These are phyloP conservation scores for Choristoneura fumiferana DNA, from an alignment of 1,140 invertebrate genomes.

Conservation along the genomic window DNA sequence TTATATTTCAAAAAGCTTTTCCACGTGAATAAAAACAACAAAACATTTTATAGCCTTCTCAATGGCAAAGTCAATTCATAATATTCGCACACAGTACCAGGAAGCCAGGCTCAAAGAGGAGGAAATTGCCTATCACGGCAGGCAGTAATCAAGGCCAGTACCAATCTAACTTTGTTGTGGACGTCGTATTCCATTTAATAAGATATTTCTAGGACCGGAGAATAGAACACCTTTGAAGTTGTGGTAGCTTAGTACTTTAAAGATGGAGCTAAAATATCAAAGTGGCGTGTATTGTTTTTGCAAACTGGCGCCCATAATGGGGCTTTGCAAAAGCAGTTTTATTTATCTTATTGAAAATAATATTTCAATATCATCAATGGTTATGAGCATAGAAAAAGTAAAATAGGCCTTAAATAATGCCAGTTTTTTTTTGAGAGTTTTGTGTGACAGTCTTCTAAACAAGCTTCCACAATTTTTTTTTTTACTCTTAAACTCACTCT, in stretches of 20 bases:
- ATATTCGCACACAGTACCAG: conserved; percentile 44
- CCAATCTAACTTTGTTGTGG: conserved; percentile 57
- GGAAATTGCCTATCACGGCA: conserved; percentile 66
- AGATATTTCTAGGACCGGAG: conserved; percentile 40
- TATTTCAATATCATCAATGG: no score
- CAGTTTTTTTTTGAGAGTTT: no score
- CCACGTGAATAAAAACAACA: conserved; percentile 11
- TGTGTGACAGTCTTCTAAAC: no score
- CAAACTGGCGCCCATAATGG: no score
- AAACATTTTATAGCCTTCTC: conserved; percentile 36
- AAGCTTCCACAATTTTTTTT: no score
- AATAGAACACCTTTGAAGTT: conserved; percentile 9
- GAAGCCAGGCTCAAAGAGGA: conserved; percentile 54
- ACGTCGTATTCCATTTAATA: conserved; percentile 42
- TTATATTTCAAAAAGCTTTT: no score
- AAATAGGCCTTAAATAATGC: no score
- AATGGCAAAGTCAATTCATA: conserved; percentile 39
- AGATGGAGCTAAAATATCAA: background rate
- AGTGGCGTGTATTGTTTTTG: no score
- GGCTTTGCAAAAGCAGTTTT: no score
- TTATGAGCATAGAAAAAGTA: no score
- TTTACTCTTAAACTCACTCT: no score
- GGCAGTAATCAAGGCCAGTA: conserved; percentile 51
- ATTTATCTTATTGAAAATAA: no score
- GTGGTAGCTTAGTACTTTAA: background rate